Percentiles rank a stretch among this genome's conserved stretches.
These are phyloP conservation scores for Sphenopsis melanotis DNA, from an alignment of 2,797 vertebrate genomes.

Conservation along the genomic window DNA sequence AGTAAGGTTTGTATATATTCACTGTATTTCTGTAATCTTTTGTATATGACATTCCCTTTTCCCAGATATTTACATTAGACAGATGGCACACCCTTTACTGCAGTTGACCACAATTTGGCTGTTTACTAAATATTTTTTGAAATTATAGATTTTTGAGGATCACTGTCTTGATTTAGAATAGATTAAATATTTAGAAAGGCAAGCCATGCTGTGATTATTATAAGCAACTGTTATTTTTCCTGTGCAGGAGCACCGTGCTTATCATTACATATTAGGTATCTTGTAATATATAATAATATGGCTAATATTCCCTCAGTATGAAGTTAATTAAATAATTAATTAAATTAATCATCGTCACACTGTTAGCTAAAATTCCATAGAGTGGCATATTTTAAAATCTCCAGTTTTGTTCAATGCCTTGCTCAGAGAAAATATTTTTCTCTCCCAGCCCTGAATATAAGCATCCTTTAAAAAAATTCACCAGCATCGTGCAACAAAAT, in stretches of 20 bases:
- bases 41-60: slow-evolving; percentile 67
- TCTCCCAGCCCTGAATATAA: slow-evolving; percentile 9
- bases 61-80: slow-evolving; percentile 71
- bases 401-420: background rate
- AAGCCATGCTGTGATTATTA: slow-evolving; percentile 63
- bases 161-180: slow-evolving; percentile 62
- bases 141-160: slow-evolving; percentile 74
- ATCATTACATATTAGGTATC: slow-evolving; percentile 14
- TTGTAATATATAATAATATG: slow-evolving; percentile 16
- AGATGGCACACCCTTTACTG: slow-evolving; percentile 72
- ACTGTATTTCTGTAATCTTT: slow-evolving; percentile 56
- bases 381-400: background rate
- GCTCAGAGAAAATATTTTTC: slow-evolving; percentile 15
- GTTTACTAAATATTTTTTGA: slow-evolving; percentile 74
- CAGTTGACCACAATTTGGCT: slow-evolving; percentile 77
- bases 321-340: slow-evolving; percentile 66
- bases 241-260: slow-evolving; percentile 1
- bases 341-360: slow-evolving; percentile 19
- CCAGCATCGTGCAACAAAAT: background rate
- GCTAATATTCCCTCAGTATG: slow-evolving; percentile 19
- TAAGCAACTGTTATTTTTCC: slow-evolving; percentile 54
- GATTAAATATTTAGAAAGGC: slow-evolving; percentile 65
- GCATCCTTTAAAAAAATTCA: background rate
- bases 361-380: slow-evolving; percentile 22
- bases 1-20: slow-evolving; percentile 12